A percentile compares a stretch with the other conserved stretches of the same genome.
Conservation (phyloP, 2,888 invertebrate species). For the Alentia gelatinosa region DNA sequence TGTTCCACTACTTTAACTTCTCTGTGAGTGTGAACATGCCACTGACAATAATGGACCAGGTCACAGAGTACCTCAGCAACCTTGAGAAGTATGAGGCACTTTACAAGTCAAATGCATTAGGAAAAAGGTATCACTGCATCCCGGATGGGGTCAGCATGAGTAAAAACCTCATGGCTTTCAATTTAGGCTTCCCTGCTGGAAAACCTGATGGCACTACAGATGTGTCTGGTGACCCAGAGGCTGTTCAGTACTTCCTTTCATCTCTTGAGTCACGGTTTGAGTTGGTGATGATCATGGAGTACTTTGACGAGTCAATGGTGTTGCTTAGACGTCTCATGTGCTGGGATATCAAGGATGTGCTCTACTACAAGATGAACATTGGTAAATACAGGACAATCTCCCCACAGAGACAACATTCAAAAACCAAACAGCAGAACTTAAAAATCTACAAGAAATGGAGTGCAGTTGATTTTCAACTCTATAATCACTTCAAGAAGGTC, state of each 20-base stretch:
- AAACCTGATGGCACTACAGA: slow-evolving; percentile 70
- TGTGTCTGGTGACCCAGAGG: slow-evolving; percentile 63
- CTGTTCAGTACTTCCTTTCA: slow-evolving; percentile 68
- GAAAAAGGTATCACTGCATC: slow-evolving; percentile 69
- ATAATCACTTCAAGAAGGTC: slow-evolving; percentile 74
- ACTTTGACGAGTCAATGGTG: slow-evolving; percentile 78
- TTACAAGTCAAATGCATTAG: slow-evolving; percentile 67
- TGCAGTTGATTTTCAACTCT: slow-evolving; percentile 73
- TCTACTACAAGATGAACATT: slow-evolving; percentile 71
- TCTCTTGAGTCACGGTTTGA: slow-evolving; percentile 71
- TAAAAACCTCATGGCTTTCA: slow-evolving; percentile 75
- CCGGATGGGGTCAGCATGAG: slow-evolving; percentile 76
- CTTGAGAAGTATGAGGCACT: slow-evolving; percentile 72
- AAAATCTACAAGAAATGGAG: slow-evolving; percentile 73
- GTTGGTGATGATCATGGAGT: slow-evolving; percentile 78
- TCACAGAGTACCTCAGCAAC: slow-evolving; percentile 72
- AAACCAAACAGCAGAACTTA: too few relatives aligned
- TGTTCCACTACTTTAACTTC: slow-evolving; percentile 75
- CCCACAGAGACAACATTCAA: slow-evolving; percentile 31
- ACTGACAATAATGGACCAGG: slow-evolving; percentile 58
- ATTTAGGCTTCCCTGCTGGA: slow-evolving; percentile 76
- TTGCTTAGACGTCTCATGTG: slow-evolving; percentile 76
- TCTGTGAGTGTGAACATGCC: slow-evolving; percentile 64
- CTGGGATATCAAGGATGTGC: slow-evolving; percentile 77
- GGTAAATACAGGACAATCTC: slow-evolving; percentile 62